Conservation (phyloP, 2,113 vertebrate species). For the Neoarius graeffei region DNA sequence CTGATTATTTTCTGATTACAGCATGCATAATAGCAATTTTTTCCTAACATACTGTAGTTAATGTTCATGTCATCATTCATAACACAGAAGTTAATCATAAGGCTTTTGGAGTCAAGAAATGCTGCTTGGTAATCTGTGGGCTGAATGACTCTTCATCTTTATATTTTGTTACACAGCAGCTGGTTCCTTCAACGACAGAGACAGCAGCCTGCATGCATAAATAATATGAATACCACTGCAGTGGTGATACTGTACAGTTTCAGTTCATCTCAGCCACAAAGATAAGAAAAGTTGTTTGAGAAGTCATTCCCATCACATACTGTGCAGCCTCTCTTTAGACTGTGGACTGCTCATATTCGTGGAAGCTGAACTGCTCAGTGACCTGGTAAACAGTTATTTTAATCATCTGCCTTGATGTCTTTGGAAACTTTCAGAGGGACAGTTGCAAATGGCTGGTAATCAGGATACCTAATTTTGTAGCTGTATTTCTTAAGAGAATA, state of each 20-base stretch:
- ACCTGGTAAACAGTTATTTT: slow-evolving; percentile 18
- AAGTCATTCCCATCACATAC: slow-evolving; percentile 15
- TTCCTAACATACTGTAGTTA: background rate
- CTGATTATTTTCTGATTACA: background rate
- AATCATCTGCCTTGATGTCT: background rate
- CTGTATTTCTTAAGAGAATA: slow-evolving; percentile 1
- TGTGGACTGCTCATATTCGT: background rate
- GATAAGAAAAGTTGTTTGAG: slow-evolving; percentile 2
- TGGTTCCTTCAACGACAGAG: slow-evolving; percentile 33
- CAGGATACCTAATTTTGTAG: slow-evolving; percentile 9
- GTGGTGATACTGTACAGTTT: slow-evolving; percentile 1
- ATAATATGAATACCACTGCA: slow-evolving; percentile 35
- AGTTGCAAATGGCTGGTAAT: slow-evolving; percentile 3
- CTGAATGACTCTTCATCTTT: slow-evolving; percentile 43
- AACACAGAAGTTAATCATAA: background rate
- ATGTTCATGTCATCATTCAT: background rate
- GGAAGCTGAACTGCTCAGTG: background rate
- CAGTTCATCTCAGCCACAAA: slow-evolving; percentile 38
- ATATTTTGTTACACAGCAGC: slow-evolving; percentile 53
- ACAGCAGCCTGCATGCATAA: slow-evolving; percentile 38
- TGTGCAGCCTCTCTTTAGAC: background rate
- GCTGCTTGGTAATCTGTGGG: slow-evolving; percentile 41
- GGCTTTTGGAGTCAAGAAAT: background rate
- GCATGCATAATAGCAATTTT: background rate
- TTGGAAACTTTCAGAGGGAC: background rate